A percentile compares a stretch with the other conserved stretches of the same genome.
Conservation (phyloP, 2,113 vertebrate genomes). For the Coracopsis vasa region DNA sequence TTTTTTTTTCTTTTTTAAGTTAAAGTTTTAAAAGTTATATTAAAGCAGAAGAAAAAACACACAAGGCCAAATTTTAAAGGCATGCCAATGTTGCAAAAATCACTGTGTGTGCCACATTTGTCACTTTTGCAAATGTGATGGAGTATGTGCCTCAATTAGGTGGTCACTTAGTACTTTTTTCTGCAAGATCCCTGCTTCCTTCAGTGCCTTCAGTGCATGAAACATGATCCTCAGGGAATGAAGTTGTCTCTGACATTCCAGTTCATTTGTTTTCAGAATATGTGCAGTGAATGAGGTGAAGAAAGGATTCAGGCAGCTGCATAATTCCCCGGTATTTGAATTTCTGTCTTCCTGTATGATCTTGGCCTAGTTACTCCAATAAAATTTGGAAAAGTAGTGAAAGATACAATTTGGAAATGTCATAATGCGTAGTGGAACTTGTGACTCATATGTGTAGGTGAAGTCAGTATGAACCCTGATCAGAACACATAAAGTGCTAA, state of each 20-base stretch:
- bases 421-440: neutral
- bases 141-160: neutral
- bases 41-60: neutral
- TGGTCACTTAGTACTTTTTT: neutral
- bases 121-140: neutral
- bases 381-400: neutral
- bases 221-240: neutral
- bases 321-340: neutral
- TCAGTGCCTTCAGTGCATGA: neutral
- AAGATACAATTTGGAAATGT: neutral
- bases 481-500: neutral
- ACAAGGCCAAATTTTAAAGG: neutral
- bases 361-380: neutral
- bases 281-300: neutral
- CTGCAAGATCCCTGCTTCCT: neutral
- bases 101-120: neutral
- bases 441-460: neutral
- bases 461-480: neutral
- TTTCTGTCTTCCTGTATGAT: neutral
- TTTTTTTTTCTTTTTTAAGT: neutral
- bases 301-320: neutral
- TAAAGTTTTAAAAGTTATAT: neutral
- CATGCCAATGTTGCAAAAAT: neutral
- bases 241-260: neutral
- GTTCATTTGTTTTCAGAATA: neutral